Conservation (phyloP, 2,797 vertebrate species). For the Eulemur albifrons region DNA sequence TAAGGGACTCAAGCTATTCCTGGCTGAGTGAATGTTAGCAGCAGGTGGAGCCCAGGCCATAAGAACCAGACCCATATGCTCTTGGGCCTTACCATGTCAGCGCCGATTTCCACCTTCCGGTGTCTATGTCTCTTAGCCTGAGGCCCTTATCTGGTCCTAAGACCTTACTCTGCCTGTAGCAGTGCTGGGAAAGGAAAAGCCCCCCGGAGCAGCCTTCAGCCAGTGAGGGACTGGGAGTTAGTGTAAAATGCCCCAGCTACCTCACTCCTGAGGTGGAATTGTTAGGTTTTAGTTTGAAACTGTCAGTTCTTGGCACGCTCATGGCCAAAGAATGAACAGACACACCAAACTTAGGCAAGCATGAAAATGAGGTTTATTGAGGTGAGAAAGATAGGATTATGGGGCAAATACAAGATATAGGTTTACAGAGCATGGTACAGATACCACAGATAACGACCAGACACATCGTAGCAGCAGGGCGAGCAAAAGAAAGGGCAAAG, state of each 20-base stretch:
- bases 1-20: not conserved
- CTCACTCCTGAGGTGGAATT: not conserved
- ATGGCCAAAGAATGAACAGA: too few species aligned
- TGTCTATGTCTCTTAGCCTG: not conserved
- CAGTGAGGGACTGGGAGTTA: not conserved
- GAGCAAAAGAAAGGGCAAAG: too few species aligned
- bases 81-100: not conserved
- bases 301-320: too few species aligned
- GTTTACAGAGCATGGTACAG: too few species aligned
- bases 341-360: too few species aligned
- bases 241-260: not conserved
- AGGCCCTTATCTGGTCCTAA: not conserved
- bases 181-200: not conserved
- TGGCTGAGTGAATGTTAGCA: not conserved
- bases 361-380: too few species aligned
- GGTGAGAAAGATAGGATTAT: too few species aligned
- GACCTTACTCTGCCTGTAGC: not conserved
- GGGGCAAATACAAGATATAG: too few species aligned
- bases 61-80: not conserved
- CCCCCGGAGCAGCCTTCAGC: fast-evolving
- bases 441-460: too few species aligned
- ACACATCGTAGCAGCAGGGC: too few species aligned
- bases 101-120: not conserved
- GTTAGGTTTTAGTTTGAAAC: too few species aligned
- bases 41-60: not conserved